Conservation (phyloP, 2,113 vertebrate genomes). For the Todiramphus saurophagus region DNA sequence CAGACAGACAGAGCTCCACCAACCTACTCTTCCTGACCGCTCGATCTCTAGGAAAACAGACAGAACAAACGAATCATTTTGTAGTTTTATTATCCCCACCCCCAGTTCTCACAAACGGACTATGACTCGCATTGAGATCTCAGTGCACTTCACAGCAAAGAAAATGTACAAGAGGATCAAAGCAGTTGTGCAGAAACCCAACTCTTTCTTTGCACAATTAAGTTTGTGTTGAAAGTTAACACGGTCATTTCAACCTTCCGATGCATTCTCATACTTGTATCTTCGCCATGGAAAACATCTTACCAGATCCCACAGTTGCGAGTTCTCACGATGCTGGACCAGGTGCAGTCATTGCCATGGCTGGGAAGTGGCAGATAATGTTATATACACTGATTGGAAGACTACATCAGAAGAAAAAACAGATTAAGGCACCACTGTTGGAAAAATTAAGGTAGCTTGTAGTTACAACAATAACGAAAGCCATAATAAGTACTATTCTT, state of each 20-base stretch:
- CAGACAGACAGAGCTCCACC: background rate
- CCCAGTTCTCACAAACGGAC: constrained; percentile 78
- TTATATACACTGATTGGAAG: constrained; percentile 78
- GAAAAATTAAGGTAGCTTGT: constrained; percentile 82
- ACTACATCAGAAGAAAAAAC: constrained; percentile 76
- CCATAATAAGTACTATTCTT: constrained; percentile 74
- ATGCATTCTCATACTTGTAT: constrained; percentile 51
- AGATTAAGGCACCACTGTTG: constrained; percentile 89
- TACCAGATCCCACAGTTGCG: constrained; percentile 55
- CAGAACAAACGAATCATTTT: constrained; percentile 61
- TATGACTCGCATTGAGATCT: constrained; percentile 78
- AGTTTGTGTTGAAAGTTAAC: constrained; percentile 62
- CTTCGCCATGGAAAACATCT: constrained; percentile 47
- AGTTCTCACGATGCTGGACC: constrained; percentile 56
- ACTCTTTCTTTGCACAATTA: constrained; percentile 48
- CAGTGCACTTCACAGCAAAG: constrained; percentile 90
- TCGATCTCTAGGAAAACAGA: constrained; percentile 54
- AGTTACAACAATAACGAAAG: constrained; percentile 76
- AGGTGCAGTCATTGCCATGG: constrained; percentile 43
- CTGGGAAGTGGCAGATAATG: constrained; percentile 59
- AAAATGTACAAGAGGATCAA: constrained; percentile 71
- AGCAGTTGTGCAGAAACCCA: constrained; percentile 72
- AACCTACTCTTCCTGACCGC: background rate
- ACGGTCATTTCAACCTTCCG: constrained; percentile 49
- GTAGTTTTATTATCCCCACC: constrained; percentile 76